Base-by-base conservation (phyloP, 2,113 vertebrate species). In the Cyphomyrus plagiostoma region DNA sequence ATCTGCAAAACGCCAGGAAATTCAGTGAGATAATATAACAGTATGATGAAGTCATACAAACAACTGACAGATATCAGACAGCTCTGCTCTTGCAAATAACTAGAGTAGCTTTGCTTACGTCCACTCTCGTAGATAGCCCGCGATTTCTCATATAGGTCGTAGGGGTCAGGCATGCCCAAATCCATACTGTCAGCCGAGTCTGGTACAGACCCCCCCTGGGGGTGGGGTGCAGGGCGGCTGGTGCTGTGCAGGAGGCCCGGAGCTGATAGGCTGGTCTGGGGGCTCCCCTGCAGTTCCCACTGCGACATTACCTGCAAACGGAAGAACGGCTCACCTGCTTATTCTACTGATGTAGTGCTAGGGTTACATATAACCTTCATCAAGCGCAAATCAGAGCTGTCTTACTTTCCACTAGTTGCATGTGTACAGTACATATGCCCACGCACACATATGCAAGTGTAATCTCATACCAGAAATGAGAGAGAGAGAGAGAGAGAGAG, bases 41-140 rank as follows among this genome's bases (percentile, higher is more conserved):
- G 30, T 19, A 80, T 42, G 74, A 42, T 80, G 17, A 80, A 39
- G 15, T 80, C 15, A 17, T 80, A 39, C 15, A 42, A 80, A 19
- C 3, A 39, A 42, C 35, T 42, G 74, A 42, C 17, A 42, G 35
- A 80, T 19, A 80, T 19, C 42, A 39, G 4, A 80, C 35, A 80
- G 13, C 13, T 30, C 30, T 19, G 35, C 74, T 80, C 74, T 19
- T 80, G 74, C 11, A 39, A 39, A 80, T 80, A 35, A 39, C 74
- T 39, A 0, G 35, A 80, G 74, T 11, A 35, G 35, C 35, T 4
- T 93, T 95, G 97, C 97, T 98, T 96, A 98, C 98, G 98, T 94
- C 98, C 97, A 97, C 98, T 99, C 97, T 99, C 98, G 92, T 99
- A 99, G 95, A 99, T 97, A 90, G 98, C 98, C 93, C 98, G 97